Percentiles rank a stretch among this genome's conserved stretches.
Conservation (phyloP, 2,888 invertebrate species). For the Venustoraphidia nigricollis region DNA sequence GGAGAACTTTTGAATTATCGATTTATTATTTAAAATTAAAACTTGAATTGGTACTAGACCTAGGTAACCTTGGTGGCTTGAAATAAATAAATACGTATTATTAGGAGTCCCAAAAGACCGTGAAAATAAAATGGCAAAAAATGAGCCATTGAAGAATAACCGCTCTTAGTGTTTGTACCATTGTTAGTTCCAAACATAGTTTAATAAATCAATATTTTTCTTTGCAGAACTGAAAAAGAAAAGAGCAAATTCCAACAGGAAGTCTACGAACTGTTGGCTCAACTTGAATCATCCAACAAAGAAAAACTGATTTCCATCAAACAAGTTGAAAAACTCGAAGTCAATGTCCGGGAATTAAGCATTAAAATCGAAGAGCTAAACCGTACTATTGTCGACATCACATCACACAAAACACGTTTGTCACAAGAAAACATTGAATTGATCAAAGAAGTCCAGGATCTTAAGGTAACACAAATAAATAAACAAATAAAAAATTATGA, state of each 20-base stretch:
- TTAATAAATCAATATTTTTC: constrained; percentile 5
- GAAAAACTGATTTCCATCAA: constrained; percentile 71
- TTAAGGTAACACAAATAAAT: constrained; percentile 44
- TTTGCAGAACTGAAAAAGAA: constrained; percentile 90
- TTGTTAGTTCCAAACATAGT: no score
- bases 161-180: no score
- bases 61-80: no score
- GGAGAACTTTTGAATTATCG: no score
- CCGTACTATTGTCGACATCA: constrained; percentile 95
- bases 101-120: no score
- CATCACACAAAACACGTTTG: constrained; percentile 88
- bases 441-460: constrained; percentile 91
- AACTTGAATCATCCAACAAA: constrained; percentile 88
- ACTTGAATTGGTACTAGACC: no score
- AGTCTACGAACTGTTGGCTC: constrained; percentile 92
- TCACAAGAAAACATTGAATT: constrained; percentile 89
- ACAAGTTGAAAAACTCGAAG: constrained; percentile 80
- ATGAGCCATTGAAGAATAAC: no score
- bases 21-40: no score
- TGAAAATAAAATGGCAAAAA: no score
- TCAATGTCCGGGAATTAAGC: constrained; percentile 81
- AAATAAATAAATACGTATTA: no score
- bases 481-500: not conserved
- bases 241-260: constrained; percentile 97
- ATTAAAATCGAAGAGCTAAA: constrained; percentile 93